Conservation (phyloP, 2,888 invertebrate genomes). For the Lobophora halterata region DNA sequence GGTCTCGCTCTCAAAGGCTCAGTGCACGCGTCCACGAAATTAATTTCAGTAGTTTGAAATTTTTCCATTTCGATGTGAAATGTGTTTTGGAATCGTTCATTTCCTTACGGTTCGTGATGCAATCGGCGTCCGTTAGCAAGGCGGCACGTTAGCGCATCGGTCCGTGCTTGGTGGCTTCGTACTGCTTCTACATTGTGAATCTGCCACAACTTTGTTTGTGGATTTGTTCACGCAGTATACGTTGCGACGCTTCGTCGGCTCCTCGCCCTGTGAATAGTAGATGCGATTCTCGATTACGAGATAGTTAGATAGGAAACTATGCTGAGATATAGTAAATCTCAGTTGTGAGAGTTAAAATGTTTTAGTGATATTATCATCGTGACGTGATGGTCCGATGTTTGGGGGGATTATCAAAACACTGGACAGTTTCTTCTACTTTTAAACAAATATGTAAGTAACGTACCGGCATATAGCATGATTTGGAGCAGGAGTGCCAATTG, state of each 20-base stretch:
- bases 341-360: too few relatives aligned
- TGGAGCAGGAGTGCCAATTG: constrained; percentile 89
- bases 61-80: constrained; percentile 22
- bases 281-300: too few relatives aligned
- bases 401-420: background rate
- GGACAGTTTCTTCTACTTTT: too few relatives aligned
- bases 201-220: constrained; percentile 86
- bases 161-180: constrained; percentile 85
- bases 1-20: constrained; percentile 5
- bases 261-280: constrained; percentile 63
- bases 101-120: constrained; percentile 4
- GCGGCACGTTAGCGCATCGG: constrained; percentile 80
- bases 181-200: constrained; percentile 84
- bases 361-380: too few relatives aligned
- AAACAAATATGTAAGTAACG: too few relatives aligned
- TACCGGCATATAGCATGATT: constrained; percentile 67
- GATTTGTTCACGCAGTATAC: constrained; percentile 89
- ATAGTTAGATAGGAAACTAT: too few relatives aligned
- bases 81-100: constrained; percentile 13
- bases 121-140: constrained; percentile 50
- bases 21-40: constrained; percentile 18
- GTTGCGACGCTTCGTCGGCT: constrained; percentile 82
- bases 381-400: too few relatives aligned
- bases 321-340: too few relatives aligned
- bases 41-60: constrained; percentile 11